phyloP scores from a whole-genome alignment of 1,140 invertebrate species.

The Cherax destructor region DNA sequence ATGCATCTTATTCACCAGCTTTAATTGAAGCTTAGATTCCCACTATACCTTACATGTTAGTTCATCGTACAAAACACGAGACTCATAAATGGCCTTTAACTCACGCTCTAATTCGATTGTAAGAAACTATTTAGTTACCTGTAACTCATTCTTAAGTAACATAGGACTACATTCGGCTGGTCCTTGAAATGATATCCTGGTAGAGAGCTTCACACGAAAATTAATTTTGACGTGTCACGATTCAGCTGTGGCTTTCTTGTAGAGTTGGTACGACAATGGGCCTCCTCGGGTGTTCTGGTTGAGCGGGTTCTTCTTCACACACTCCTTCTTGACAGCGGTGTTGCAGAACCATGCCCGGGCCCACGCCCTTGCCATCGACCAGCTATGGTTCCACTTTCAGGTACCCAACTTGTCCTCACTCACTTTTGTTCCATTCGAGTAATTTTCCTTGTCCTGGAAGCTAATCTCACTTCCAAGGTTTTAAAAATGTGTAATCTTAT shows the following conservation, averaged over 20 bases:
- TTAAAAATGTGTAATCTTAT: too few species aligned
- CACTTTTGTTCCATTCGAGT: not conserved
- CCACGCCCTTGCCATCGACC: constrained; percentile 88
- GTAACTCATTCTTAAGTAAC: not conserved
- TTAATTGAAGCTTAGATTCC: too few species aligned
- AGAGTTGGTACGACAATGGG: constrained; percentile 78
- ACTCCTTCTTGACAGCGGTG: constrained; percentile 96
- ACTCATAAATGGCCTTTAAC: not conserved
- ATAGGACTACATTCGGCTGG: too few species aligned
- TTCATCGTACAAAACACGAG: too few species aligned
- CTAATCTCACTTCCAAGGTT: not conserved
- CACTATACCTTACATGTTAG: too few species aligned
- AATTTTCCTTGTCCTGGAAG: not conserved
- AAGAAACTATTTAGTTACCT: not conserved
- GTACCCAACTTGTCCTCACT: not conserved
- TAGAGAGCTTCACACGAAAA: too few species aligned
- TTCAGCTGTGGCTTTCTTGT: not conserved
- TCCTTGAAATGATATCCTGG: too few species aligned
- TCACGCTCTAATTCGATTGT: too few species aligned
- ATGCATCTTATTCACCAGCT: too few species aligned
- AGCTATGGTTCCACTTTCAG: constrained; percentile 80
- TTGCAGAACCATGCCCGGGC: constrained; percentile 96
- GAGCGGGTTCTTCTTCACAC: constrained; percentile 96
- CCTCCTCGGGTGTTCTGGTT: constrained; percentile 92
- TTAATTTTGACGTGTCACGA: too few species aligned